These are phyloP conservation scores for Tipula vernalis DNA, from an alignment of 2,888 invertebrate genomes.

Conservation along the genomic window DNA sequence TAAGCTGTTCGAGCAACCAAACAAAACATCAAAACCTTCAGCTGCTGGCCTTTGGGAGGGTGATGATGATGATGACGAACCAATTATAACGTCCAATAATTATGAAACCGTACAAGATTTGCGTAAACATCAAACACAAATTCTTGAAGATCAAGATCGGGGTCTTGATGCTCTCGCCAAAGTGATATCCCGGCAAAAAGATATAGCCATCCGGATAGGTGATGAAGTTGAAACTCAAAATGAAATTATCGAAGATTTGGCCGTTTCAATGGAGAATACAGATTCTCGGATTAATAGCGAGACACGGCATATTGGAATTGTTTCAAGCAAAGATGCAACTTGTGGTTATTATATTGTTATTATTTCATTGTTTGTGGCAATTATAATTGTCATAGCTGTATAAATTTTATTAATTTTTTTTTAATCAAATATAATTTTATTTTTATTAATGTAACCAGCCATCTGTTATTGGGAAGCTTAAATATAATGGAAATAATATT, in stretches of 20 bases:
- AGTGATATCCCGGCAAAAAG: conserved; percentile 62
- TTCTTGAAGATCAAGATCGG: conserved; percentile 60
- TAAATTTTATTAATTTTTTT: neutral
- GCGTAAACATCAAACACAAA: conserved; percentile 42
- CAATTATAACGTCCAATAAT: conserved; percentile 30
- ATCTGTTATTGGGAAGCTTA: neutral
- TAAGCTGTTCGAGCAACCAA: conserved; percentile 15
- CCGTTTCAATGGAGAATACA: conserved; percentile 57
- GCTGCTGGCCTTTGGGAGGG: conserved; percentile 20
- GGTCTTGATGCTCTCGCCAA: conserved; percentile 62
- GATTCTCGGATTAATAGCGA: conserved; percentile 52
- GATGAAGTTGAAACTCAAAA: conserved; percentile 67
- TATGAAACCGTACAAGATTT: conserved; percentile 39
- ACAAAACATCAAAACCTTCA: conserved; percentile 11
- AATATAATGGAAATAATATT: too few species aligned
- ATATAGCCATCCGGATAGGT: conserved; percentile 59
- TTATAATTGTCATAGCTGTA: conserved; percentile 44
- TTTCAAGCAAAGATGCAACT: conserved; percentile 55
- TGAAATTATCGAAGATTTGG: conserved; percentile 64
- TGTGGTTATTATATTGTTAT: conserved; percentile 67
- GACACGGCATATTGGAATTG: conserved; percentile 50
- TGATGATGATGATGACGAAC: conserved; percentile 28
- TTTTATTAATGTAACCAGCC: neutral
- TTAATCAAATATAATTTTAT: neutral
- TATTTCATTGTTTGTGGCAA: conserved; percentile 51